Percentiles rank a stretch among this genome's conserved stretches.
phyloP scores from a whole-genome alignment of 2,888 invertebrate species.

The Anthrax anthrax region DNA sequence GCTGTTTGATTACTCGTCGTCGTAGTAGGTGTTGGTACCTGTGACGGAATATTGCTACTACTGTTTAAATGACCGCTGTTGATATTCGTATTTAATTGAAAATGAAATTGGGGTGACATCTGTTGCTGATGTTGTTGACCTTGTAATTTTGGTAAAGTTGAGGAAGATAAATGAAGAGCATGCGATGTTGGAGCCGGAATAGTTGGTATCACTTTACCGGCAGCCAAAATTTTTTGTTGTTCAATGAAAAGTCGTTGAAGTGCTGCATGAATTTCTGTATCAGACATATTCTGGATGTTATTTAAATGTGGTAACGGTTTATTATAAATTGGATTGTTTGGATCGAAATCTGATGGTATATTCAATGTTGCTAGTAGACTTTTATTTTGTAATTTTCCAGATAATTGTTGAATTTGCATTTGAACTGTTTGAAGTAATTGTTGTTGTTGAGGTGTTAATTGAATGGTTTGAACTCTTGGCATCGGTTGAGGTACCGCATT shows the following conservation, averaged over 20 bases:
- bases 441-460: conserved; percentile 58
- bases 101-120: neutral
- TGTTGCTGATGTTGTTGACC: conserved; percentile 1
- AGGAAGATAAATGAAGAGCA: conserved; percentile 17
- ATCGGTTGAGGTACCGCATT: conserved; percentile 25
- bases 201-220: conserved; percentile 52
- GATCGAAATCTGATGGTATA: conserved; percentile 30
- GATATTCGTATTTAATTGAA: neutral
- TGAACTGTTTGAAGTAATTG: conserved; percentile 49
- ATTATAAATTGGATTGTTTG: conserved; percentile 26
- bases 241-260: conserved; percentile 48
- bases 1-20: neutral
- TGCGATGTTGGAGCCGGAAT: conserved; percentile 31
- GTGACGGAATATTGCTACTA: too few species aligned
- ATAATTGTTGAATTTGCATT: conserved; percentile 51
- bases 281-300: conserved; percentile 34
- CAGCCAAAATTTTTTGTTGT: conserved; percentile 55
- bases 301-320: conserved; percentile 29
- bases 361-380: conserved; percentile 25
- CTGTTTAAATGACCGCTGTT: neutral
- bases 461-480: conserved; percentile 56
- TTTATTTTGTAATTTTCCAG: conserved; percentile 38
- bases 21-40: too few species aligned
- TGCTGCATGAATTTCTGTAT: conserved; percentile 39
- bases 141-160: conserved; percentile 9